Base-by-base conservation (phyloP, 2,113 vertebrate genomes). In the Bubo blakistoni region DNA sequence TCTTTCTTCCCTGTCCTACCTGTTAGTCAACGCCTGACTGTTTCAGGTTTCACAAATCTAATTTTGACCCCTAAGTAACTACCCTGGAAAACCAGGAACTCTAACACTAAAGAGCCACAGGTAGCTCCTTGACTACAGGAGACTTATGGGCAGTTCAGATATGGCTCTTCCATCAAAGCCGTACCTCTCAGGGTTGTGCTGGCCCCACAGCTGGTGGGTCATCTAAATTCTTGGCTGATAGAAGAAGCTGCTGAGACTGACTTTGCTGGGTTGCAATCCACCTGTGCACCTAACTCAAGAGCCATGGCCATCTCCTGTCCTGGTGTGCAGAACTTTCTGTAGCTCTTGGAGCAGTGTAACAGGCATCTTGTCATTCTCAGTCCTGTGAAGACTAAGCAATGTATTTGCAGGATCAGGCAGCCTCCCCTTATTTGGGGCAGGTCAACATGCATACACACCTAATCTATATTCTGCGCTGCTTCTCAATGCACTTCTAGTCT, bases 91-190 rank as follows among this genome's bases (percentile, higher is more conserved):
- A 79, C 29, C 51, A 74, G 27, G n/a, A 87, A 54, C 16, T 1
- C 21, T 66, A 21, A 62, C 18, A 70, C 11, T 44, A 24, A 67
- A 15, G 0, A 85, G 19, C 6, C 36, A 74, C 1, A 0, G 20
- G 19, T 22, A 81, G 5, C 10, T 63, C n/a, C 26, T 55, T 3
- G 3, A 59, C 36, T 55, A 51, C 47, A 76, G 26, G 15, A 85
- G 29, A 63, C 10, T 67, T 63, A 17, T 0, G 8, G 82, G 62
- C 36, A 62, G 34, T 61, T 82, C 49, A 76, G 30, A 47, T 57
- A 40, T 20, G 15, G 32, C 4, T 52, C 27, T 29, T 44, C n/a
- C 18, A 72, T 27, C 34, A 69, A 76, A 92, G 36, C 26, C 2
- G 0, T 57, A 63, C 13, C 14, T 72, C 59, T 63, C 54, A 20